A percentile compares a stretch with the other conserved stretches of the same genome.
phyloP scores from a whole-genome alignment of 2,888 invertebrate species.

The Campoletis raptor region DNA sequence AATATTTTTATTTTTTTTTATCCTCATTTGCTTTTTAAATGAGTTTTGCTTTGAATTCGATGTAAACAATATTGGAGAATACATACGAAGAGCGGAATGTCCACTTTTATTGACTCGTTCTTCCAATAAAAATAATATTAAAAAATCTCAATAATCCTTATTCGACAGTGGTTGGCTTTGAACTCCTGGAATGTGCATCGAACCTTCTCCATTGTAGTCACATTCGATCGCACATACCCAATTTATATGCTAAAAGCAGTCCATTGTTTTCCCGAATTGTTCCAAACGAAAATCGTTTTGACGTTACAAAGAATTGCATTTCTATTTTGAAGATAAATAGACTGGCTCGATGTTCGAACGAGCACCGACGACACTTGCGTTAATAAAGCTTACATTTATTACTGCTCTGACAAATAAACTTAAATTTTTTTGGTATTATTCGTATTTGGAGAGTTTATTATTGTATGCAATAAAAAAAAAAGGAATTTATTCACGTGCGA shows the following conservation, averaged over 20 bases:
- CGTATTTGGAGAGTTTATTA: not conserved
- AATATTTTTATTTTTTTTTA: not conserved
- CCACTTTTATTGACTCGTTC: not conserved
- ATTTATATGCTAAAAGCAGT: constrained; percentile 23
- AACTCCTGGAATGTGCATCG: constrained; percentile 17
- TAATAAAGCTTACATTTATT: constrained; percentile 1
- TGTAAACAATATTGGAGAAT: not conserved
- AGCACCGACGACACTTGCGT: not conserved
- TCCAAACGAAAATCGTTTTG: constrained; percentile 3
- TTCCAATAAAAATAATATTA: constrained; percentile 6
- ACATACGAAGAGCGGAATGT: not conserved
- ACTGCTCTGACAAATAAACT: not conserved
- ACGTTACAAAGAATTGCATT: constrained; percentile 20
- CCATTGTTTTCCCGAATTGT: constrained; percentile 20
- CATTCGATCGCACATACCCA: constrained; percentile 26
- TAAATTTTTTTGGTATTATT: not conserved
- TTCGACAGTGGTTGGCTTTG: constrained; percentile 14
- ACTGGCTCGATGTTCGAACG: not conserved
- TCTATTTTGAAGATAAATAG: constrained; percentile 1
- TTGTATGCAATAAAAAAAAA: not conserved
- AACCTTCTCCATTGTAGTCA: constrained; percentile 24
- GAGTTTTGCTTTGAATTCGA: not conserved
- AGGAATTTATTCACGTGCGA: not conserved
- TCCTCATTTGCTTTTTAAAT: not conserved
- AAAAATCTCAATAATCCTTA: constrained; percentile 16